These are phyloP conservation scores for Augochlora pura DNA, from an alignment of 1,140 invertebrate genomes.

Conservation along the genomic window DNA sequence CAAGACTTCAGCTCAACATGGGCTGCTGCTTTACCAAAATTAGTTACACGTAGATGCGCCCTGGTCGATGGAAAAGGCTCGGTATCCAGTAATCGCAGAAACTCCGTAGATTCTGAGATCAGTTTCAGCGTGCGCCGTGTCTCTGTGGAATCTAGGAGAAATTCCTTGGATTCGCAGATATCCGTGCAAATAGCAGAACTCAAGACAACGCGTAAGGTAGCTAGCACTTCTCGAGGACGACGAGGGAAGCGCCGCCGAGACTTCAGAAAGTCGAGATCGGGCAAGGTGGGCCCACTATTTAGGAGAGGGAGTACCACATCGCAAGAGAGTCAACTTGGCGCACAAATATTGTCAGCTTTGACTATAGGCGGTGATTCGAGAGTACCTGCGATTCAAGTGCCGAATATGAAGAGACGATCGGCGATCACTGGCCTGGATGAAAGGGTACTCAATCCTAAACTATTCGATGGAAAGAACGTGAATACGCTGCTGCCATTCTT, in stretches of 20 bases:
- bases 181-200: slow-evolving; percentile 91
- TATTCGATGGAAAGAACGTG: slow-evolving; percentile 81
- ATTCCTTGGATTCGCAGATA: slow-evolving; percentile 91
- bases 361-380: slow-evolving; percentile 75
- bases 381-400: slow-evolving; percentile 76
- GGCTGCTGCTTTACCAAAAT: slow-evolving; percentile 92
- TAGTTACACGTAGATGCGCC: slow-evolving; percentile 90
- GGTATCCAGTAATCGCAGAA: slow-evolving; percentile 83
- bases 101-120: slow-evolving; percentile 89
- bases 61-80: slow-evolving; percentile 83
- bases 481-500: slow-evolving; percentile 81
- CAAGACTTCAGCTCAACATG: slow-evolving; percentile 90
- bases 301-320: slow-evolving; percentile 89
- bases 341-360: slow-evolving; percentile 81
- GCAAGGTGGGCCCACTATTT: slow-evolving; percentile 77
- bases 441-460: slow-evolving; percentile 78
- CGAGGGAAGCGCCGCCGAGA: slow-evolving; percentile 67
- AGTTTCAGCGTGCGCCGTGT: slow-evolving; percentile 89
- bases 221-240: slow-evolving; percentile 70
- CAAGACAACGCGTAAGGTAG: slow-evolving; percentile 84
- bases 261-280: slow-evolving; percentile 73
- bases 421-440: slow-evolving; percentile 78
- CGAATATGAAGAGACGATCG: slow-evolving; percentile 82
- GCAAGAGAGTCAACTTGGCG: slow-evolving; percentile 87
- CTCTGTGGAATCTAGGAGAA: slow-evolving; percentile 89